Evolutionary conservation across 2,888 invertebrate species (phyloP).

Genomic region (Plebejus argus): DNA sequence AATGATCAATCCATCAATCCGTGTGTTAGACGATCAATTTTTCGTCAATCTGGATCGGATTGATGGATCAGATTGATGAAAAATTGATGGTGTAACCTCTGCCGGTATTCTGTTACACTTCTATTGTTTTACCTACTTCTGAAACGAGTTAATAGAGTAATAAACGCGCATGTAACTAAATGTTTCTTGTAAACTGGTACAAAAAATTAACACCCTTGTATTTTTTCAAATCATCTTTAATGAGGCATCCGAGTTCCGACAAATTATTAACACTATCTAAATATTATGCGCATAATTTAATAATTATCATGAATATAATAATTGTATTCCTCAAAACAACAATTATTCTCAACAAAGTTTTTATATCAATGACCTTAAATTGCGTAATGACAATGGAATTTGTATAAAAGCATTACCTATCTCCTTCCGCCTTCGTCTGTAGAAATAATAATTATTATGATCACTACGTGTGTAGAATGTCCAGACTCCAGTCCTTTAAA

Average conservation of each 20-base stretch:
- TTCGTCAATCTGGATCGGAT: too few relatives aligned
- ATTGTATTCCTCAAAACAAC: neutral
- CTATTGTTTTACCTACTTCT: neutral
- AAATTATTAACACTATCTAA: neutral
- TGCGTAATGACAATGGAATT: slow-evolving; percentile 13
- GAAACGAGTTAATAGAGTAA: neutral
- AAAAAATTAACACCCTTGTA: slow-evolving; percentile 6
- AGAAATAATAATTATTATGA: slow-evolving; percentile 1
- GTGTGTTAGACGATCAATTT: too few relatives aligned
- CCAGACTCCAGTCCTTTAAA: slow-evolving; percentile 22
- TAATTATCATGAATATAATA: neutral
- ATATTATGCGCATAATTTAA: neutral
- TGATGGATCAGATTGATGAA: too few relatives aligned
- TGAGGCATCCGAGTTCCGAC: neutral
- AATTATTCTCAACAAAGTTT: neutral
- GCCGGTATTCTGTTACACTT: slow-evolving; percentile 13
- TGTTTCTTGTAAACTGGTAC: neutral
- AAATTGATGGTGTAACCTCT: too few relatives aligned
- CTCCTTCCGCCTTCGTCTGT: slow-evolving; percentile 8
- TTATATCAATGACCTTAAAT: slow-evolving; percentile 12
- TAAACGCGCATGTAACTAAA: neutral
- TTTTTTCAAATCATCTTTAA: neutral
- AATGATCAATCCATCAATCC: too few relatives aligned
- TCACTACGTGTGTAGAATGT: neutral
- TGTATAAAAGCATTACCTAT: neutral